Conservation (phyloP, 2,113 vertebrate genomes). For the Eurypyga helias region DNA sequence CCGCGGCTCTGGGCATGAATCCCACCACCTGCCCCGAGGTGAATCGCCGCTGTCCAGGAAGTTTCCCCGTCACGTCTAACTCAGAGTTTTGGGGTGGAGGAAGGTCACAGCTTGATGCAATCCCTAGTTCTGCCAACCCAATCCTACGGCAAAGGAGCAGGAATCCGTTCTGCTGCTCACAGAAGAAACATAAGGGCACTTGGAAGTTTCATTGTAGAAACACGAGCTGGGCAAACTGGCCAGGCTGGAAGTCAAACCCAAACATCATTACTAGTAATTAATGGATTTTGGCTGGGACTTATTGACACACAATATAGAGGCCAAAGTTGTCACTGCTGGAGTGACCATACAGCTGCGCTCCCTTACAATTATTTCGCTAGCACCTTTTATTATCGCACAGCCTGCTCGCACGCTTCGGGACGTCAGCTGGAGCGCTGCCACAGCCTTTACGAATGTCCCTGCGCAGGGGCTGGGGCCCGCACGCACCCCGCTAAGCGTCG, state of each 20-base stretch:
- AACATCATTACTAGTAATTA: conserved; percentile 10
- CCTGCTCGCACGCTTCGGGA: neutral
- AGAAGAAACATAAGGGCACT: neutral
- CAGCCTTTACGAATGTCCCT: neutral
- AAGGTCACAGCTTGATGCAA: neutral
- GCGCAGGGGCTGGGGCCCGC: too few species aligned
- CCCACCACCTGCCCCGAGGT: accelerated
- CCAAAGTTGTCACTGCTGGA: neutral
- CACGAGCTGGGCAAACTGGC: neutral
- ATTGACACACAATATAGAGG: neutral
- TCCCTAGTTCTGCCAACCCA: neutral
- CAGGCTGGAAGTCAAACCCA: neutral
- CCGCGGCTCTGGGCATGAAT: neutral
- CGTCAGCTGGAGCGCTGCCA: neutral
- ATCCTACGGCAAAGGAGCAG: neutral
- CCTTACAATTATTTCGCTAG: neutral
- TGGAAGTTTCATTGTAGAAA: neutral
- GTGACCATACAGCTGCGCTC: neutral
- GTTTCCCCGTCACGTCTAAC: neutral
- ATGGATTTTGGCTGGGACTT: neutral
- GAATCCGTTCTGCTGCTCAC: neutral
- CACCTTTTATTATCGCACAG: neutral
- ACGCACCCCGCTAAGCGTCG: accelerated
- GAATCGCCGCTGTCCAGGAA: neutral
- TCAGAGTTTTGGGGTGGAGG: neutral